Evolutionary conservation across 1,140 invertebrate genomes (phyloP).

Genomic region (Psix sp.): DNA sequence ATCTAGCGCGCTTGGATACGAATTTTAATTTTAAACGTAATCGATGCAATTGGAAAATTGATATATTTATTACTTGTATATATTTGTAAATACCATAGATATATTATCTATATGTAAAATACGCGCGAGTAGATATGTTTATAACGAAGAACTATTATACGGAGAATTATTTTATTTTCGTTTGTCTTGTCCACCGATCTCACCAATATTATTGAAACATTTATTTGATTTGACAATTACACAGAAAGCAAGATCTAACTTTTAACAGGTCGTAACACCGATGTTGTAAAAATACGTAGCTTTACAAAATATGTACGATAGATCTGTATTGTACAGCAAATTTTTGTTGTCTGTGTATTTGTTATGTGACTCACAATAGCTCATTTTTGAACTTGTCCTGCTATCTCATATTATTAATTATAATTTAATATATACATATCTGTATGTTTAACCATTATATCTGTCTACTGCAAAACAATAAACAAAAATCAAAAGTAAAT

Average conservation of each 20-base stretch:
- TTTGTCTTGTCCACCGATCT: slow-evolving; percentile 52
- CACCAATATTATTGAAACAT: slow-evolving; percentile 19
- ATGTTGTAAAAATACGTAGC: no score
- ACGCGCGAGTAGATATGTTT: slow-evolving; percentile 50
- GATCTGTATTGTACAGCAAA: not conserved
- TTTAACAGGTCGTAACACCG: no score
- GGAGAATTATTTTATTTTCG: slow-evolving; percentile 33
- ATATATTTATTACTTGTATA: slow-evolving; percentile 72
- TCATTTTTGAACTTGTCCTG: slow-evolving; percentile 25
- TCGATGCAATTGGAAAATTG: slow-evolving; percentile 38
- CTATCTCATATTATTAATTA: slow-evolving; percentile 33
- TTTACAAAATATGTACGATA: not conserved
- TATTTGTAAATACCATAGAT: slow-evolving; percentile 67
- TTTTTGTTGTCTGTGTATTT: slow-evolving; percentile 43
- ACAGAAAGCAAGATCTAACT: slow-evolving; percentile 12
- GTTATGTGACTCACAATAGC: slow-evolving; percentile 17
- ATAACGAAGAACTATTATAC: slow-evolving; percentile 29
- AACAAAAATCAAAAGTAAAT: slow-evolving; percentile 47
- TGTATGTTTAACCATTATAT: slow-evolving; percentile 57
- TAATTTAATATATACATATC: slow-evolving; percentile 52
- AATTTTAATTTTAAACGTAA: slow-evolving; percentile 40
- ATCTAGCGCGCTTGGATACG: slow-evolving; percentile 25
- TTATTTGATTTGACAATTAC: slow-evolving; percentile 13
- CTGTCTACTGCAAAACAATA: slow-evolving; percentile 56
- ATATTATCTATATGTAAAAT: slow-evolving; percentile 63